Percentiles rank a stretch among this genome's conserved stretches.
phyloP scores from a whole-genome alignment of 2,888 invertebrate species.

The Troides helena region DNA sequence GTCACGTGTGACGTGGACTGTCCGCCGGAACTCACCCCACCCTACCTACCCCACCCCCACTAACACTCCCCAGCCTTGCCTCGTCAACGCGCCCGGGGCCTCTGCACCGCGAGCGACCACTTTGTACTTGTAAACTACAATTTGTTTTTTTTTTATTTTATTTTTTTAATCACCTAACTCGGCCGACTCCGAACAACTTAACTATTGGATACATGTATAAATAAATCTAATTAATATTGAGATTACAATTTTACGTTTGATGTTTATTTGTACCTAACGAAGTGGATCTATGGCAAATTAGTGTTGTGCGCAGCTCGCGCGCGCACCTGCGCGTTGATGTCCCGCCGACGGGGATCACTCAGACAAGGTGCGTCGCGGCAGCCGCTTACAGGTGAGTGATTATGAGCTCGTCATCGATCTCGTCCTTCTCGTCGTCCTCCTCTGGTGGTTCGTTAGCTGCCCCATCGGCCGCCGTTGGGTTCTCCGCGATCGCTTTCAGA shows the following conservation, averaged over 20 bases:
- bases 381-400: slow-evolving; percentile 87
- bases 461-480: slow-evolving; percentile 81
- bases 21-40: too few species aligned
- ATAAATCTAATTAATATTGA: slow-evolving; percentile 58
- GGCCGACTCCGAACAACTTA: slow-evolving; percentile 42
- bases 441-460: slow-evolving; percentile 85
- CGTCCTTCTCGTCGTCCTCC: slow-evolving; percentile 93
- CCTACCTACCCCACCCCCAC: too few species aligned
- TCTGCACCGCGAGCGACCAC: slow-evolving; percentile 17
- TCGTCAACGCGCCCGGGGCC: too few species aligned
- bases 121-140: slow-evolving; percentile 60
- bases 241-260: slow-evolving; percentile 40
- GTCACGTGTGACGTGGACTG: too few species aligned
- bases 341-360: slow-evolving; percentile 13
- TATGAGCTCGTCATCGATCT: slow-evolving; percentile 93
- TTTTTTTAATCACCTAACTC: slow-evolving; percentile 37
- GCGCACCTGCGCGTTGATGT: slow-evolving; percentile 8
- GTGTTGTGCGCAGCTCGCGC: slow-evolving; percentile 20
- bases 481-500: slow-evolving; percentile 86
- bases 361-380: background rate
- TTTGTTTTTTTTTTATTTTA: too few species aligned
- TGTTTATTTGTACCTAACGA: slow-evolving; percentile 41
- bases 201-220: slow-evolving; percentile 53
- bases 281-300: slow-evolving; percentile 42
- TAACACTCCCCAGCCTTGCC: too few species aligned